Base-by-base conservation (phyloP, 2,797 vertebrate genomes). In the Odontamblyopus rebecca region DNA sequence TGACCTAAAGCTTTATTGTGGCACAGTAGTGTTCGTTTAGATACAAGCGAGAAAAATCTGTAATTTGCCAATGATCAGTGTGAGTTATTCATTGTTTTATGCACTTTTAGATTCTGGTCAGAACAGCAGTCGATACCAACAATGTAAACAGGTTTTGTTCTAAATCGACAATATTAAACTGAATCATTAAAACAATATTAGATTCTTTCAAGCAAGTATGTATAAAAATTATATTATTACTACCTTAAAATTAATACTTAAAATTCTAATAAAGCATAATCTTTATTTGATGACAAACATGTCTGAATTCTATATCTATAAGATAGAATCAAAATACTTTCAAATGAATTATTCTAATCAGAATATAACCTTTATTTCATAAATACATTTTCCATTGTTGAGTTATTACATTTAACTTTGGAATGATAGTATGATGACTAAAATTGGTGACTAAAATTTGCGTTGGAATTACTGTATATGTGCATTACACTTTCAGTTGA, bases 1-100 rank as follows among this genome's bases (percentile, higher is more conserved):
- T 82, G 72, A 67, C 72, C 75, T 35, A 62, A 72, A 80, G 74
- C 68, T 78, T 68, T 70, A 51, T 61, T 27, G 26, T 32, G 70
- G 26, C 57, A 65, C 61, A 75, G 69, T 67, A 69, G 54, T 29
- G 67, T 69, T 82, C 70, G 65, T 38, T 82, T 66, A 6, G 56
- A n/a, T 61, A 32, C 69, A 64, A 29, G 0, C n/a, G 59, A 76
- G 19, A 73, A 51, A 70, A 70, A 75, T 64, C 41, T 53, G 23
- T 50, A 64, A 68, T 64, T 72, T 7, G 60, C 19, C 62, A 38
- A 71, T 67, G 2, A 16, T 75, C 63, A 69, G 70, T 73, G 64
- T 54, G 32, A 11, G 74, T 65, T 63, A 41, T 18, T 13, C 23
- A 59, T 41, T 19, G 32, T 53, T 53, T 44, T 12, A 48, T 48